Evolutionary conservation across 2,888 invertebrate genomes (phyloP), one percentile per base, ranked within the genome.

Genomic region (Smittia aterrima): DNA sequence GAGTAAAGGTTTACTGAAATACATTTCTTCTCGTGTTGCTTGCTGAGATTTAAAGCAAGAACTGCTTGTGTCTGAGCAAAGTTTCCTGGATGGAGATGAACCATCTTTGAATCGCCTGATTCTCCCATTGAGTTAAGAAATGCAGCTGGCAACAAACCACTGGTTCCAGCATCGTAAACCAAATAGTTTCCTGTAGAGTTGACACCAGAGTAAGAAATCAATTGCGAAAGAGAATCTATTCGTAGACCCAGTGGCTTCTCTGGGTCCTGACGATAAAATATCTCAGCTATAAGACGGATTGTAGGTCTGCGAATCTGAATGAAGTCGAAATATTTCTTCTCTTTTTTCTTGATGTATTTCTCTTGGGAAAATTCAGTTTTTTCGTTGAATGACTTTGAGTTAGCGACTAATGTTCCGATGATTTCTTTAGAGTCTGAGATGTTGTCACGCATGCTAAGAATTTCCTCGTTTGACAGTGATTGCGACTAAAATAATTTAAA

Each of bases 301-400:
- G 89, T 92, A 0, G 98, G 96, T 79, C 87, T 89, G 3, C 91
- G 84, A 66, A 98, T 86, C 77, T 90, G 90, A 16, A 96, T 84
- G 79, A 89, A 92, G 79, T 92, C 92, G 80, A 90, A 92, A 83
- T 96, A 98, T 83, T 98, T 98, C 78, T 91, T 92, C 79, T 94
- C 93, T 82, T 99, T 99, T 81, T 98, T 98, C 78, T 91, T 92
- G 58, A 98, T 86, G 82, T 98, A 98, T 81, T 98, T 98, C 78
- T 94, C 93, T 82, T 98, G 93, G 0, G 93, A 92, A 82, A 90
- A 98, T 79, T 92, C 94, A 0, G 96, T 98, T 85, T 97, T 97
- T 74, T 88, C 86, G 41, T 88, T 87, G 82, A 98, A 98, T 0
- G 96, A 95, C 77, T 90, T 91, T 16, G 96, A 98, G 80, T 96